Evolutionary conservation across 2,888 invertebrate species (phyloP).

Genomic region (Carabus problematicus): DNA sequence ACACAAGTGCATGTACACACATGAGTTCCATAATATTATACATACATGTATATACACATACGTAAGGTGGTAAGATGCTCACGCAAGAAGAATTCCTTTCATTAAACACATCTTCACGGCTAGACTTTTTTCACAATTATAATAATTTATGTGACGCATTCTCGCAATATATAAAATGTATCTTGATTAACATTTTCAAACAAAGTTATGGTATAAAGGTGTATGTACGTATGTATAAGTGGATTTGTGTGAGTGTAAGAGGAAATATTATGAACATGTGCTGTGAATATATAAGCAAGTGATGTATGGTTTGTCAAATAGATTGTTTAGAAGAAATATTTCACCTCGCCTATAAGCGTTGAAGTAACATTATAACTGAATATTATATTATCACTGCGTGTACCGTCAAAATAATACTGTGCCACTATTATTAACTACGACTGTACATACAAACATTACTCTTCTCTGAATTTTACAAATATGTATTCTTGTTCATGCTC

Average conservation of each 20-base stretch:
- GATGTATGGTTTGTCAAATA: slow-evolving; percentile 24
- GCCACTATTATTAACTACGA: no score
- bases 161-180: slow-evolving; percentile 24
- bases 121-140: slow-evolving; percentile 25
- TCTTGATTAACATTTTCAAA: slow-evolving; percentile 35
- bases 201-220: slow-evolving; percentile 13
- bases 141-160: slow-evolving; percentile 28
- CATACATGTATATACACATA: slow-evolving; percentile 2
- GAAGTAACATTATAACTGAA: no score
- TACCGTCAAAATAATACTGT: no score
- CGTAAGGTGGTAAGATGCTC: neutral
- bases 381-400: no score
- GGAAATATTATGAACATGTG: slow-evolving; percentile 6
- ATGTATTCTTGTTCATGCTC: no score
- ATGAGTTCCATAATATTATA: neutral
- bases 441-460: no score
- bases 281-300: slow-evolving; percentile 9
- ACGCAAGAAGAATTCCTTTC: slow-evolving; percentile 28
- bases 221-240: slow-evolving; percentile 3
- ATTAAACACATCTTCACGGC: slow-evolving; percentile 26
- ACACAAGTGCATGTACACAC: neutral
- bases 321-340: slow-evolving; percentile 1
- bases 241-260: neutral
- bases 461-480: no score
- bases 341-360: no score